Base-by-base conservation (phyloP, 2,797 vertebrate genomes). In the Enteromius paludinosus region DNA sequence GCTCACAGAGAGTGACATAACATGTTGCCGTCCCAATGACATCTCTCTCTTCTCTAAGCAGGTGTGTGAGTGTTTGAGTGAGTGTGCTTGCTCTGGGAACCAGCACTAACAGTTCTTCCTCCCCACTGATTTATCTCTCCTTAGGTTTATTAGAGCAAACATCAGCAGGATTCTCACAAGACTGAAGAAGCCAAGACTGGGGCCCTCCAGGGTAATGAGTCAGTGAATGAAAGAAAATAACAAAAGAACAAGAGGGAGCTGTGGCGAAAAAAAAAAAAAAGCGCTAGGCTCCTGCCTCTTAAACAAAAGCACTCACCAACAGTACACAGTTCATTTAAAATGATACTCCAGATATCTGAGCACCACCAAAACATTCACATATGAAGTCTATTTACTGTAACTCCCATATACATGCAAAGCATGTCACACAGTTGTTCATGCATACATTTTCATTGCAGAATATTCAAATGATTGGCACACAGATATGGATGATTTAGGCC, bases 71-170 rank as follows among this genome's bases (percentile, higher is more conserved):
- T 92, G 89, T 89, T 79, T 84, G 88, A 90, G 91, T 92, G 79
- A 54, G 79, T 79, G 81, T 54, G 66, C 90, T 30, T 47, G 52
- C 68, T 76, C 25, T 77, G 83, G 88, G 88, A 90, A 89, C 90
- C 89, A 87, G 90, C 90, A 94, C 98, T 99, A 99, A 99, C 96
- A 95, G 95, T 94, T 96, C 89, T 96, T 98, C 98, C 98, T 98
- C 97, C 98, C 96, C 97, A 0, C 98, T 98, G 97, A 96, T 99
- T 97, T 99, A 97, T 98, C 95, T 99, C 96, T 96, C 96, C 93
- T 95, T 99, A 99, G 98, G 98, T 98, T 98, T 97, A 97, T 97
- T 99, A 98, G 96, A 88, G 96, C 96, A 96, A 96, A 95, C 97
- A 97, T 91, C 94, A 94, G 93, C 94, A 99, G 96, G 96, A 97